Conservation (phyloP, 2,113 vertebrate species). For the Artemisiospiza belli region DNA sequence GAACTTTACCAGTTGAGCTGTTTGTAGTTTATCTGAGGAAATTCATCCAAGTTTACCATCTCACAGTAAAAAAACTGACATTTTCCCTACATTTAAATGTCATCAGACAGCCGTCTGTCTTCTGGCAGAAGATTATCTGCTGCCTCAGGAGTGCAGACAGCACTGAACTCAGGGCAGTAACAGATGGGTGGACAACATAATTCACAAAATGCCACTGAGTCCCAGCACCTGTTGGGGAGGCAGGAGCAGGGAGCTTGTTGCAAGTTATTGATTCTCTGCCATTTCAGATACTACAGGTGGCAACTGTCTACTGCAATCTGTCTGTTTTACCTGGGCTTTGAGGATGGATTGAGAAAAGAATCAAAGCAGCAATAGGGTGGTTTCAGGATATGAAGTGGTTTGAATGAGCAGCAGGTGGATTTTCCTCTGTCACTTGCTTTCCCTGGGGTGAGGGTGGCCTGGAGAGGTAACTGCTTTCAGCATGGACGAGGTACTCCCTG, state of each 20-base stretch:
- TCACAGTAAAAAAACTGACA: conserved; percentile 28
- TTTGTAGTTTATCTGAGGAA: conserved; percentile 35
- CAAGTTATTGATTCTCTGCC: conserved; percentile 43
- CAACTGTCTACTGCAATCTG: conserved; percentile 2
- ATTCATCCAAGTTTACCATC: conserved; percentile 1
- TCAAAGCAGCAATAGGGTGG: neutral
- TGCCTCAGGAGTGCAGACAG: neutral
- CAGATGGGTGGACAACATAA: conserved; percentile 32
- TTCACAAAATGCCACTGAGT: conserved; percentile 41
- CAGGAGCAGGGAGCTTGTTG: conserved; percentile 19
- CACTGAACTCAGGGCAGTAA: conserved; percentile 3
- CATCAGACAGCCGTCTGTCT: conserved; percentile 44
- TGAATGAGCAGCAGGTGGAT: neutral
- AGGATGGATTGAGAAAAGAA: neutral
- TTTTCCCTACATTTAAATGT: conserved; percentile 64
- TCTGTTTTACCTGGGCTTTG: conserved; percentile 17
- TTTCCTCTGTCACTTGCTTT: neutral
- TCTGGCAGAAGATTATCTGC: conserved; percentile 24
- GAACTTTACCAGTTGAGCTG: conserved; percentile 35
- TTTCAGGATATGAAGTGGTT: neutral
- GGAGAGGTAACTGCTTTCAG: neutral
- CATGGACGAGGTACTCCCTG: neutral
- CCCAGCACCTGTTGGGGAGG: conserved; percentile 44
- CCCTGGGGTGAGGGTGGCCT: neutral
- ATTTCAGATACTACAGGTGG: conserved; percentile 47